A percentile compares a stretch with the other conserved stretches of the same genome.
phyloP scores from a whole-genome alignment of 2,113 vertebrate species.

The Illadopsis cleaveri region DNA sequence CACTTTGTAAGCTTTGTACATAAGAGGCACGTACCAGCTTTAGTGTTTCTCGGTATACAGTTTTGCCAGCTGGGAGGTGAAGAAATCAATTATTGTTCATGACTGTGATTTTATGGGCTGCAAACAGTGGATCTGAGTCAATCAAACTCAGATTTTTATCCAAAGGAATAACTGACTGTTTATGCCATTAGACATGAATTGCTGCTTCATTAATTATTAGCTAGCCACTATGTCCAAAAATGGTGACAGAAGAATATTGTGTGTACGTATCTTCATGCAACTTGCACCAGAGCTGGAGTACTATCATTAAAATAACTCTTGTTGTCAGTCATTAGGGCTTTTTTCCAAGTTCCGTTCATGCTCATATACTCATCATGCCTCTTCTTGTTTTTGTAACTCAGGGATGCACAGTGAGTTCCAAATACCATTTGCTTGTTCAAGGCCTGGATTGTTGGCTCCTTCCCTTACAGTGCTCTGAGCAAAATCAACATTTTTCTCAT shows the following conservation, averaged over 20 bases:
- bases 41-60: background rate
- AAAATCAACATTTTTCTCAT: constrained; percentile 46
- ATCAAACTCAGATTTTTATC: constrained; percentile 51
- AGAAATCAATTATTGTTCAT: constrained; percentile 32
- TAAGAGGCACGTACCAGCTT: background rate
- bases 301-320: constrained; percentile 43
- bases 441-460: constrained; percentile 33
- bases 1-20: background rate
- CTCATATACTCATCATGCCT: constrained; percentile 36
- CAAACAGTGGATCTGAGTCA: constrained; percentile 38
- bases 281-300: background rate
- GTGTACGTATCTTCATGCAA: constrained; percentile 1
- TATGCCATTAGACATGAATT: constrained; percentile 51
- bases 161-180: constrained; percentile 48
- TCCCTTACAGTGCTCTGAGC: constrained; percentile 49
- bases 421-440: background rate
- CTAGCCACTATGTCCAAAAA: constrained; percentile 29
- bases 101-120: constrained; percentile 37
- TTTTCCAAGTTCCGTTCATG: constrained; percentile 61
- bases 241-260: constrained; percentile 51
- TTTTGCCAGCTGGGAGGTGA: background rate
- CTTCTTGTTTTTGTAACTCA: constrained; percentile 61
- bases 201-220: constrained; percentile 68
- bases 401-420: constrained; percentile 33
- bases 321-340: constrained; percentile 59